A percentile compares a stretch with the other conserved stretches of the same genome.
Evolutionary conservation across 2,113 vertebrate genomes (phyloP).

Genomic region (Labrus mixtus): DNA sequence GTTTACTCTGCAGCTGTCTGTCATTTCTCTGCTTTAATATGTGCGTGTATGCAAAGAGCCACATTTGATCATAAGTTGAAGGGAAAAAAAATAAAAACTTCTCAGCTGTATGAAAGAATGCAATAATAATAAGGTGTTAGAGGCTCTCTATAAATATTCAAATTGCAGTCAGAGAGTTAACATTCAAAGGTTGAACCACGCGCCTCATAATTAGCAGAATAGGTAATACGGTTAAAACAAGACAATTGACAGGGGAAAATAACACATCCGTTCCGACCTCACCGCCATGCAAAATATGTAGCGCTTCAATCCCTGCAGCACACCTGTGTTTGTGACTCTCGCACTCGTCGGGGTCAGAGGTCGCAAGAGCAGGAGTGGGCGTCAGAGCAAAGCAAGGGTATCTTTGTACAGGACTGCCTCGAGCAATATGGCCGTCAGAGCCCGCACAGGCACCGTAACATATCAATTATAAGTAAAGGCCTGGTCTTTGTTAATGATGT

Average conservation of each 20-base stretch:
- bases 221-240: slow-evolving; percentile 29
- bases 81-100: slow-evolving; percentile 29
- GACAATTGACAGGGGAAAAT: slow-evolving; percentile 7
- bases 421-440: slow-evolving; percentile 51
- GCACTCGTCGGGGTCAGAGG: slow-evolving; percentile 42
- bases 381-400: slow-evolving; percentile 22
- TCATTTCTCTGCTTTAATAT: slow-evolving; percentile 28
- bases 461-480: slow-evolving; percentile 75
- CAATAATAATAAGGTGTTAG: slow-evolving; percentile 19
- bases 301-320: slow-evolving; percentile 30
- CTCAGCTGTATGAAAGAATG: slow-evolving; percentile 1
- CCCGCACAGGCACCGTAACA: slow-evolving; percentile 34
- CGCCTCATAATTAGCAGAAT: slow-evolving; percentile 52
- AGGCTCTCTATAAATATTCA: slow-evolving; percentile 34
- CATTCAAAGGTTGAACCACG: slow-evolving; percentile 44
- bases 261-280: slow-evolving; percentile 7
- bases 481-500: slow-evolving; percentile 78
- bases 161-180: slow-evolving; percentile 22
- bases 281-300: not conserved
- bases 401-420: slow-evolving; percentile 42
- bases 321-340: slow-evolving; percentile 68
- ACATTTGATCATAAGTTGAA: slow-evolving; percentile 44
- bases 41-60: slow-evolving; percentile 16
- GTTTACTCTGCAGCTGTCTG: slow-evolving; percentile 44
- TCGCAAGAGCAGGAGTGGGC: slow-evolving; percentile 53